Percentiles rank a stretch among this genome's conserved stretches.
Conservation (phyloP, 2,113 vertebrate genomes). For the Phalacrocorax aristotelis region DNA sequence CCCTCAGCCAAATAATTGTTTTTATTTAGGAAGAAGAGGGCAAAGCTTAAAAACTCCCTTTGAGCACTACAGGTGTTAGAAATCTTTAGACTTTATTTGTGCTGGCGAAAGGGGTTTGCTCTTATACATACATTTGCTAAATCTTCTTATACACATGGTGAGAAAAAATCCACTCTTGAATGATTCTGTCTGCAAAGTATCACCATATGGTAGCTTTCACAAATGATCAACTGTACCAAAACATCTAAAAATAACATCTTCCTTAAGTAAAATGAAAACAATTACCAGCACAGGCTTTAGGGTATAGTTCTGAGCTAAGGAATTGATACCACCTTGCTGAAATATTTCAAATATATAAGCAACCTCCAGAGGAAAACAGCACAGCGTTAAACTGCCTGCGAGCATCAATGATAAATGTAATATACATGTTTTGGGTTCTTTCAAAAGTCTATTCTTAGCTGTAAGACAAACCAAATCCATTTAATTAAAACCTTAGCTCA, state of each 20-base stretch:
- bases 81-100: not conserved
- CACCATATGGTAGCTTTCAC: constrained; percentile 61
- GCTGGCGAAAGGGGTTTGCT: not conserved
- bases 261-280: constrained; percentile 58
- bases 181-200: constrained; percentile 34
- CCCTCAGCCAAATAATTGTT: not conserved
- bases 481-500: constrained; percentile 66
- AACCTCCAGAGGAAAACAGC: not conserved
- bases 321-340: constrained; percentile 9
- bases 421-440: constrained; percentile 5
- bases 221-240: constrained; percentile 66
- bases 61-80: not conserved
- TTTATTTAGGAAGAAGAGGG: not conserved
- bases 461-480: constrained; percentile 32
- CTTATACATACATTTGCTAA: not conserved
- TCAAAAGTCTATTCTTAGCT: constrained; percentile 55
- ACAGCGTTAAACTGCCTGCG: not conserved
- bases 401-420: constrained; percentile 30
- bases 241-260: constrained; percentile 68
- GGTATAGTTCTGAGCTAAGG: not conserved
- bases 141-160: not conserved
- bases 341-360: constrained; percentile 1
- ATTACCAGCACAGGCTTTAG: constrained; percentile 42
- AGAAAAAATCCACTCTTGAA: constrained; percentile 30
- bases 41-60: not conserved